phyloP scores from a whole-genome alignment of 2,888 invertebrate genomes.

The Octonoba sinensis region DNA sequence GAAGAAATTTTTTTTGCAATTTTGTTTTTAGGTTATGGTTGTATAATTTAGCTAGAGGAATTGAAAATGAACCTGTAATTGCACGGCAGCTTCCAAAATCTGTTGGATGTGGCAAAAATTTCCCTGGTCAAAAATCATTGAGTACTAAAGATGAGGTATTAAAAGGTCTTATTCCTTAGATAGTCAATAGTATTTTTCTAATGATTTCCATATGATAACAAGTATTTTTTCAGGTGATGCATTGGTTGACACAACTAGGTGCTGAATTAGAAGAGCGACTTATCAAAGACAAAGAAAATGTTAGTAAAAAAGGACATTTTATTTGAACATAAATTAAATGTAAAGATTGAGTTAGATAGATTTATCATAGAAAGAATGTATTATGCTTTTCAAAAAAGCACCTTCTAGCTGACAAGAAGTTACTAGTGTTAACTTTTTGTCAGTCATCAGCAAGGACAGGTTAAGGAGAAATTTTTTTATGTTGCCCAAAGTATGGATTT shows the following conservation, averaged over 20 bases:
- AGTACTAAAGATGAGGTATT: constrained; percentile 77
- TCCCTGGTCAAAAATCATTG: constrained; percentile 85
- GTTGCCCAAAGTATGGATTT: not conserved
- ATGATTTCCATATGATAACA: not conserved
- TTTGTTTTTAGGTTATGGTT: constrained; percentile 77
- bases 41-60: constrained; percentile 86
- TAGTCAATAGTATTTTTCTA: not conserved
- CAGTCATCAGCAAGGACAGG: no score
- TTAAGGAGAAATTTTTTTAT: not conserved
- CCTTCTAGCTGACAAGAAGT: no score
- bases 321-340: not conserved
- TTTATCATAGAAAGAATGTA: not conserved
- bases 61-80: constrained; percentile 88
- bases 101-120: constrained; percentile 95
- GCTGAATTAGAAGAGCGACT: constrained; percentile 87
- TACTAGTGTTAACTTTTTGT: no score
- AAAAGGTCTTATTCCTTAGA: not conserved
- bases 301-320: not conserved
- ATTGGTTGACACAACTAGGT: constrained; percentile 86
- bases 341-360: not conserved
- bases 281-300: constrained; percentile 77
- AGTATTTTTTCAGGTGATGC: constrained; percentile 71
- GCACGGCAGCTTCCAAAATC: constrained; percentile 89
- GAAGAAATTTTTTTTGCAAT: constrained; percentile 15
- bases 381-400: no score